These are phyloP conservation scores for Edolisoma coerulescens DNA, from an alignment of 2,113 vertebrate species.

Conservation along the genomic window DNA sequence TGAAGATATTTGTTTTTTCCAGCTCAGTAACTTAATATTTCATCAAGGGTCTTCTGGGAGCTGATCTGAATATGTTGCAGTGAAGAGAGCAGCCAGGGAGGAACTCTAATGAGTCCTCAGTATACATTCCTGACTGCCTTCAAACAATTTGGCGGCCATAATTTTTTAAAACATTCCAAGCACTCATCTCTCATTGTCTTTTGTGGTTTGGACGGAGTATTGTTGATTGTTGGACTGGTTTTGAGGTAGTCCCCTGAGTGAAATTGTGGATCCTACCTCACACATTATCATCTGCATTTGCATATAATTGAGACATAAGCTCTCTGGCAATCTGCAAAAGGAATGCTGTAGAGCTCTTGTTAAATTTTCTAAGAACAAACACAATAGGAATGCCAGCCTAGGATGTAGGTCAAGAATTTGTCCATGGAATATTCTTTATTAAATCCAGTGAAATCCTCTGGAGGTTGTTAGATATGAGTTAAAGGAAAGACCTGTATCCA, in stretches of 20 bases:
- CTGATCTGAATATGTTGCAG: conserved; percentile 40
- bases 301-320: conserved; percentile 60
- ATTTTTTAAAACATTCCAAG: conserved; percentile 54
- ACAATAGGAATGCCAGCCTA: conserved; percentile 49
- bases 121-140: conserved; percentile 61
- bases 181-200: conserved; percentile 59
- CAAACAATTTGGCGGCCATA: conserved; percentile 31
- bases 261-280: conserved; percentile 54
- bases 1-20: conserved; percentile 63
- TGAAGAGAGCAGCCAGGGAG: conserved; percentile 40
- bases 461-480: conserved; percentile 27
- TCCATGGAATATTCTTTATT: conserved; percentile 17
- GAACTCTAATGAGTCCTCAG: conserved; percentile 40
- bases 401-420: conserved; percentile 61
- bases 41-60: conserved; percentile 34
- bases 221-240: conserved; percentile 58
- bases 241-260: conserved; percentile 59
- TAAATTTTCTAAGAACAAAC: conserved; percentile 68
- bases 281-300: conserved; percentile 48
- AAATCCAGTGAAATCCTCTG: conserved; percentile 23
- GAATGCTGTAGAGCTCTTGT: conserved; percentile 57
- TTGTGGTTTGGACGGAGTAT: conserved; percentile 46
- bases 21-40: conserved; percentile 59
- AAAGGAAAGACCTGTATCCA: conserved; percentile 32
- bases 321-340: conserved; percentile 50